Evolutionary conservation across 2,113 vertebrate species (phyloP).

Genomic region (Platysternon megacephalum): DNA sequence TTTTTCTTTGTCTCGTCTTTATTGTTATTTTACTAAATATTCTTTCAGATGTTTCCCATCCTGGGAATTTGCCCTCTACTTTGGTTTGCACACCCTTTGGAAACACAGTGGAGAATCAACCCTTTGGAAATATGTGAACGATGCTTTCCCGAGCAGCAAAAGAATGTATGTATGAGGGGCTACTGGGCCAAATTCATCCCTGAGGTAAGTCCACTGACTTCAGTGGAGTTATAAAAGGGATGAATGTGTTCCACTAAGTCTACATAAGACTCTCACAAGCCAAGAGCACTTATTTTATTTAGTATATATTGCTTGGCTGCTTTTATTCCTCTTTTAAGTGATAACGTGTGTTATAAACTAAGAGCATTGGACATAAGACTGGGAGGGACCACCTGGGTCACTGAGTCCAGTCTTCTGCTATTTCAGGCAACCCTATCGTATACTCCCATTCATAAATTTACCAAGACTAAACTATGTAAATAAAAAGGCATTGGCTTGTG

Average conservation of each 20-base stretch:
- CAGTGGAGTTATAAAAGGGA: neutral
- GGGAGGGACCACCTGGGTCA: neutral
- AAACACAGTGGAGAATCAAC: neutral
- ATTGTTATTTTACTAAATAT: slow-evolving; percentile 16
- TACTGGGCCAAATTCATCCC: slow-evolving; percentile 35
- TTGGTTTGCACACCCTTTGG: slow-evolving; percentile 29
- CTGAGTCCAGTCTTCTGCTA: neutral
- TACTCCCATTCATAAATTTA: neutral
- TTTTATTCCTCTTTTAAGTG: slow-evolving; percentile 36
- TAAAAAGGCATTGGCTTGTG: slow-evolving; percentile 52
- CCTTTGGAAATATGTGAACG: slow-evolving; percentile 54
- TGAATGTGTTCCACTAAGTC: slow-evolving; percentile 8
- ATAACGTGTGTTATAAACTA: neutral
- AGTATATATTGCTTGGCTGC: neutral
- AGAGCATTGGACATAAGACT: neutral
- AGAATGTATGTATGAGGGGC: slow-evolving; percentile 35
- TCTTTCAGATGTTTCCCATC: slow-evolving; percentile 34
- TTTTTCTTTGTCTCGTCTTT: rapidly evolving
- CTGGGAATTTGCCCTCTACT: slow-evolving; percentile 31
- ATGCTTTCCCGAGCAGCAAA: slow-evolving; percentile 64
- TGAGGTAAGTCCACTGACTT: slow-evolving; percentile 42
- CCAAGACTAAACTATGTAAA: slow-evolving; percentile 28
- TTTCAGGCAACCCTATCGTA: neutral
- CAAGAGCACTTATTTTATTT: slow-evolving; percentile 19
- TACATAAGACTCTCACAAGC: neutral